phyloP scores from a whole-genome alignment of 1,140 invertebrate species.

The Ptiloglossa arizonensis region DNA sequence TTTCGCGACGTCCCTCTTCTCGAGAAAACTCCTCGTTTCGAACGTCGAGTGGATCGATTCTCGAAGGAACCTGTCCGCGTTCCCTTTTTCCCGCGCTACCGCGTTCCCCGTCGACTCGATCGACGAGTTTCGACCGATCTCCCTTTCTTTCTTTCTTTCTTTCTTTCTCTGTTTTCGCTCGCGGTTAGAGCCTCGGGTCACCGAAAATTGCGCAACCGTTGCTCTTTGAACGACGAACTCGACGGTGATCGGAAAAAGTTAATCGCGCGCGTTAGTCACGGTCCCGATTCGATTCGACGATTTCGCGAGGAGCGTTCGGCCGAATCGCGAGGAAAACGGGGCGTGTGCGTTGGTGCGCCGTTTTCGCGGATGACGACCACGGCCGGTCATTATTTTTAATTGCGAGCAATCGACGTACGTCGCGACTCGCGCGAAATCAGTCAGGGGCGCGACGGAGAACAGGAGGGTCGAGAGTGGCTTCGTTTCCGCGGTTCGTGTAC shows the following conservation, averaged over 20 bases:
- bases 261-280: not conserved
- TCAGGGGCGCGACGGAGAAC: slow-evolving; percentile 15
- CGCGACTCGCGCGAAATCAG: slow-evolving; percentile 27
- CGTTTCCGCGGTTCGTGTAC: slow-evolving; percentile 31
- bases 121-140: too few species aligned
- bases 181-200: not conserved
- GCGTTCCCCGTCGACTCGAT: too few species aligned
- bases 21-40: too few species aligned
- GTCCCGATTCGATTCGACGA: not conserved
- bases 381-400: slow-evolving; percentile 53
- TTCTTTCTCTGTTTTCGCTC: not conserved
- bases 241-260: not conserved
- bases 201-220: not conserved
- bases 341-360: too few species aligned
- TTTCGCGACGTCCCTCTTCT: too few species aligned
- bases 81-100: too few species aligned
- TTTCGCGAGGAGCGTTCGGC: not conserved
- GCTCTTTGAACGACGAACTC: not conserved
- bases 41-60: too few species aligned
- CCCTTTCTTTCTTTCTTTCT: too few species aligned
- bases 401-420: not conserved
- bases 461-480: not conserved
- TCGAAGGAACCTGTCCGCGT: too few species aligned
- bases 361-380: too few species aligned
- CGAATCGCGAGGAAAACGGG: not conserved